phyloP scores from a whole-genome alignment of 2,888 invertebrate genomes.

The Agrypnus murinus region DNA sequence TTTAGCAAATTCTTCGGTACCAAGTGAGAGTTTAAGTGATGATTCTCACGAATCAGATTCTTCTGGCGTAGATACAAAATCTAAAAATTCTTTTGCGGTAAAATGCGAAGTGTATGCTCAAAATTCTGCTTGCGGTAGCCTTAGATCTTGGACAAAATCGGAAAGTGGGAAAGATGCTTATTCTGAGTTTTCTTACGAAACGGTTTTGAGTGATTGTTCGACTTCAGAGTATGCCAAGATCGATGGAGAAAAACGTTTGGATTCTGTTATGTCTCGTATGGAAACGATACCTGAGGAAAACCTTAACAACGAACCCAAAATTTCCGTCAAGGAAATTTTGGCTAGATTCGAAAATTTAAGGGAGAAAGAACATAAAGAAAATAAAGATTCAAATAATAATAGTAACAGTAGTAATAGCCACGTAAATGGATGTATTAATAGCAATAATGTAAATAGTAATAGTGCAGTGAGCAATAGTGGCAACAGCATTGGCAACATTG shows the following conservation, averaged over 20 bases:
- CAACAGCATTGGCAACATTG: neutral
- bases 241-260: slow-evolving; percentile 56
- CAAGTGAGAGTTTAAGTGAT: slow-evolving; percentile 76
- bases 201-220: slow-evolving; percentile 49
- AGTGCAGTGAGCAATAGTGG: neutral
- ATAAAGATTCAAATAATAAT: slow-evolving; percentile 45
- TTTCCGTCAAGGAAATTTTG: slow-evolving; percentile 88
- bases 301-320: slow-evolving; percentile 81
- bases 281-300: slow-evolving; percentile 84
- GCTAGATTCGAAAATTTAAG: slow-evolving; percentile 82
- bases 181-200: slow-evolving; percentile 63
- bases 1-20: slow-evolving; percentile 81
- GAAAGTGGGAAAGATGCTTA: slow-evolving; percentile 55
- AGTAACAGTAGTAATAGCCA: slow-evolving; percentile 54
- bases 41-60: slow-evolving; percentile 78
- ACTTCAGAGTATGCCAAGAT: slow-evolving; percentile 47
- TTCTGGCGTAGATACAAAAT: slow-evolving; percentile 76
- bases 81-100: slow-evolving; percentile 66
- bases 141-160: slow-evolving; percentile 61
- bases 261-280: slow-evolving; percentile 73
- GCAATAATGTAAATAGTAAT: neutral
- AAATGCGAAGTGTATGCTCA: slow-evolving; percentile 69
- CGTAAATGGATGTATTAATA: slow-evolving; percentile 34
- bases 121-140: slow-evolving; percentile 63
- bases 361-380: slow-evolving; percentile 55